Evolutionary conservation across 2,888 invertebrate genomes (phyloP).

Genomic region (Flexamia atlantica): DNA sequence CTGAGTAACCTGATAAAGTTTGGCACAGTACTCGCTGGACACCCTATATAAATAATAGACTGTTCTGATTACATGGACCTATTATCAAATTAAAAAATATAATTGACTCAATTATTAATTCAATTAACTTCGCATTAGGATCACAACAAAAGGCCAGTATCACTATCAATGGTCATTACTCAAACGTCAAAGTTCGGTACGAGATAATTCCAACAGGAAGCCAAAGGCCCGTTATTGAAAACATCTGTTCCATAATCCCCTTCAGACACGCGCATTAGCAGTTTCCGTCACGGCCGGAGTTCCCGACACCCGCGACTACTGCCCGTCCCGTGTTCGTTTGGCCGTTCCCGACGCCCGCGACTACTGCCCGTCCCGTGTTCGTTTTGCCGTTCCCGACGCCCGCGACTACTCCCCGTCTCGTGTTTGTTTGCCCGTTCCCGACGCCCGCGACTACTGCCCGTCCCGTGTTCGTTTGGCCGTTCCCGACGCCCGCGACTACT

Average conservation of each 20-base stretch:
- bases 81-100: too few species aligned
- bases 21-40: too few species aligned
- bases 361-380: neutral
- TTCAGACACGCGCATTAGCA: constrained; percentile 34
- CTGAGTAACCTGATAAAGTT: too few species aligned
- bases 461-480: neutral
- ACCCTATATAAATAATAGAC: too few species aligned
- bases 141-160: neutral
- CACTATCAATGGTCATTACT: constrained; percentile 11
- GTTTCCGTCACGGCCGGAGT: constrained; percentile 18
- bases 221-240: constrained; percentile 26
- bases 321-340: neutral
- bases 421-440: neutral
- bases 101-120: neutral
- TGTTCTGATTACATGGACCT: too few species aligned
- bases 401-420: too few species aligned
- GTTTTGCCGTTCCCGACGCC: too few species aligned
- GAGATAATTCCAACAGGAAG: constrained; percentile 16
- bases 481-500: neutral
- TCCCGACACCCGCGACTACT: constrained; percentile 9
- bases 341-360: constrained; percentile 7
- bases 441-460: neutral
- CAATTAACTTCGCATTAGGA: constrained; percentile 25
- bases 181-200: constrained; percentile 14
- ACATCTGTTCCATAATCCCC: constrained; percentile 36